These are phyloP conservation scores for Dipus sagitta DNA, from an alignment of 2,797 vertebrate genomes.

Conservation along the genomic window DNA sequence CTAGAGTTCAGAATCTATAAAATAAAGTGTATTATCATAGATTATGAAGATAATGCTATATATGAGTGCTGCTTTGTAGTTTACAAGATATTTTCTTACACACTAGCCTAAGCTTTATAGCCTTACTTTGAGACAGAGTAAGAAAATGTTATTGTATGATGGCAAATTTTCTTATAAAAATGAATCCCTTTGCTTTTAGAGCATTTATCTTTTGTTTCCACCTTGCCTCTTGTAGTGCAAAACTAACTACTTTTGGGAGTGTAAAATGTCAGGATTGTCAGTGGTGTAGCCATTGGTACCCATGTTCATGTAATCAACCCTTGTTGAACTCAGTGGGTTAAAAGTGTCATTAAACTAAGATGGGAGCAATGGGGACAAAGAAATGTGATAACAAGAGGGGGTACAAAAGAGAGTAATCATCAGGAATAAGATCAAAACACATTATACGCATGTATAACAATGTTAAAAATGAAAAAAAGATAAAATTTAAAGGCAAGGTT, in stretches of 20 bases:
- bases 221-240: not conserved
- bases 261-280: too few relatives aligned
- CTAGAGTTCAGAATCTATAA: not conserved
- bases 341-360: too few relatives aligned
- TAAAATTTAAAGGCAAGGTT: not conserved
- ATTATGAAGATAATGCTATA: not conserved
- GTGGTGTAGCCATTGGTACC: too few relatives aligned
- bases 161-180: not conserved
- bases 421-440: too few relatives aligned
- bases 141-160: conserved; percentile 10
- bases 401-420: too few relatives aligned
- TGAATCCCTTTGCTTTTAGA: not conserved
- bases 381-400: too few relatives aligned
- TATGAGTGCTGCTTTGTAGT: not conserved
- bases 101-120: not conserved
- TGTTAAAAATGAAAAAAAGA: too few relatives aligned
- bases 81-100: not conserved
- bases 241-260: not conserved
- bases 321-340: too few relatives aligned
- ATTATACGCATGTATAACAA: too few relatives aligned
- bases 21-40: not conserved
- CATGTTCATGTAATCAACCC: too few relatives aligned
- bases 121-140: not conserved
- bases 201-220: not conserved
- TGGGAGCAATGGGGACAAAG: too few relatives aligned